These are phyloP conservation scores for Aurelia sp. DNA, from an alignment of 30 jellyfish, hydroid and myxozoan genomes.

Conservation along the genomic window DNA sequence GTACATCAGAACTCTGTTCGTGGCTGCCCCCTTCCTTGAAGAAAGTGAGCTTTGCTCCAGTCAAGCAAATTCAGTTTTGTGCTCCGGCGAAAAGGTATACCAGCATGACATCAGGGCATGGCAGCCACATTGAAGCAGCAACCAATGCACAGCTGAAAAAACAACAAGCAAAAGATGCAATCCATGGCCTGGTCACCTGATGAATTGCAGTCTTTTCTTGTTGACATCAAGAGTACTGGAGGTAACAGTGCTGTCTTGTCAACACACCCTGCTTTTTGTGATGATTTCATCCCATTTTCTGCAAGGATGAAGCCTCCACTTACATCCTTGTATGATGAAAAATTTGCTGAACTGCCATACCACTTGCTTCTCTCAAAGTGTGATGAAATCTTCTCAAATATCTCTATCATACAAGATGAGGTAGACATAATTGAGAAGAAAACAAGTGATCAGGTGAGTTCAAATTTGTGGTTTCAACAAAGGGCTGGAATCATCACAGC, in stretches of 20 bases:
- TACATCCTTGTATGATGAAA: neutral
- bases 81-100: neutral
- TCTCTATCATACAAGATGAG: neutral
- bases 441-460: neutral
- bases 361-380: neutral
- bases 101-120: neutral
- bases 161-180: neutral
- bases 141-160: neutral
- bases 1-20: slow-evolving; percentile 11
- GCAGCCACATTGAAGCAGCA: neutral
- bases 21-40: slow-evolving; percentile 4
- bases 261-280: slow-evolving; percentile 15
- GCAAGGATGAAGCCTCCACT: slow-evolving; percentile 11
- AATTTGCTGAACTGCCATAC: neutral
- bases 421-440: slow-evolving; percentile 1
- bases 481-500: slow-evolving; percentile 12
- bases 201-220: too few relatives aligned
- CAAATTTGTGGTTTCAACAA: slow-evolving; percentile 11
- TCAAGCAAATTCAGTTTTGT: neutral
- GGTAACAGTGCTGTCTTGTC: neutral
- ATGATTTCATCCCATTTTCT: slow-evolving; percentile 5
- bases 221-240: too few relatives aligned
- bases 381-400: neutral
- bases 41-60: neutral
- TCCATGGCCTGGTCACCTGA: neutral